Evolutionary conservation across 1,140 invertebrate genomes (phyloP).

Genomic region (Bombus pyrosoma): DNA sequence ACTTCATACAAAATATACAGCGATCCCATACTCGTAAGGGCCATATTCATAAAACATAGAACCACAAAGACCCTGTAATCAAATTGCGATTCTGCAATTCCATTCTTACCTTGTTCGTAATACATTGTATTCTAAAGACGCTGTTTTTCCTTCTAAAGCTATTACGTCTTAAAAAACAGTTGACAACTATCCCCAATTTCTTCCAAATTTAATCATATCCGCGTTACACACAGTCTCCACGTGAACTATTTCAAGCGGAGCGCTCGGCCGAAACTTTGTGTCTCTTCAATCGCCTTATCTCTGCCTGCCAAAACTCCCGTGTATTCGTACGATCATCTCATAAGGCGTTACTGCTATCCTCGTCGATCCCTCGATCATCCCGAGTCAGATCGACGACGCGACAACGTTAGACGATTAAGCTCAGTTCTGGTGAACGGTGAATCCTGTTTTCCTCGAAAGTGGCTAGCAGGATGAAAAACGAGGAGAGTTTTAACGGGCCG

Average conservation of each 20-base stretch:
- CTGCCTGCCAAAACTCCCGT: too few species aligned
- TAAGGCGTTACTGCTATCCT: neutral
- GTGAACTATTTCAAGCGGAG: neutral
- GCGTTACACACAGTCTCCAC: neutral
- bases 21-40: neutral
- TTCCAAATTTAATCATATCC: neutral
- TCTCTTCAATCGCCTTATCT: conserved; percentile 7
- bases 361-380: conserved; percentile 35
- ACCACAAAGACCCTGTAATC: too few species aligned
- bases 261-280: neutral
- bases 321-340: neutral
- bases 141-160: neutral
- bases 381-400: conserved; percentile 35
- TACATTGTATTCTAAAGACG: neutral
- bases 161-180: neutral
- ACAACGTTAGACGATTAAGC: conserved; percentile 64
- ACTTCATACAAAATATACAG: neutral
- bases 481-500: conserved; percentile 73
- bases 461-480: conserved; percentile 17
- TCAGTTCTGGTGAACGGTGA: conserved; percentile 22
- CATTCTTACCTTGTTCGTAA: neutral
- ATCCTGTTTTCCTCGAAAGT: conserved; percentile 47
- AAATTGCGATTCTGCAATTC: neutral
- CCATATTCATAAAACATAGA: neutral
- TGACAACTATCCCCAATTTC: neutral